A percentile compares a stretch with the other conserved stretches of the same genome.
These are phyloP conservation scores for Cydia fagiglandana DNA, from an alignment of 1,140 invertebrate genomes.

Conservation along the genomic window DNA sequence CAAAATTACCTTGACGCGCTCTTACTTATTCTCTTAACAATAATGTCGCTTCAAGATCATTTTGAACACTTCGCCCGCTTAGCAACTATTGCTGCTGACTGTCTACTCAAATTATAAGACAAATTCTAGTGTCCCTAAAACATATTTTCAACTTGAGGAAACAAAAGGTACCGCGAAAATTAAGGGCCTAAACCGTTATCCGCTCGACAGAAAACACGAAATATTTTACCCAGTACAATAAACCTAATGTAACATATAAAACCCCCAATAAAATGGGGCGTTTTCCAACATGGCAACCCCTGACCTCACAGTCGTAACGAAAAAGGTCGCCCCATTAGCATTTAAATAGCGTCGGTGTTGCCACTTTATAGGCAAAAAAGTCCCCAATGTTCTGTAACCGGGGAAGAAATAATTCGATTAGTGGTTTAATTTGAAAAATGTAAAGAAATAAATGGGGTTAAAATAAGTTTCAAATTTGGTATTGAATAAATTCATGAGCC, in stretches of 20 bases:
- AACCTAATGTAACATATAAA: constrained; percentile 26
- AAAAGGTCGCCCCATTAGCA: constrained; percentile 22
- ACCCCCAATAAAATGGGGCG: constrained; percentile 2
- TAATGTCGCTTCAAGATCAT: too few relatives aligned
- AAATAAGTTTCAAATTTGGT: neutral
- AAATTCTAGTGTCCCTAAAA: too few relatives aligned
- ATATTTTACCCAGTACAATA: constrained; percentile 6
- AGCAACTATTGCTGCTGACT: too few relatives aligned
- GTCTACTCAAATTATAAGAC: too few relatives aligned
- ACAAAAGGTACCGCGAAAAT: neutral
- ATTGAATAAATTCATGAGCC: neutral
- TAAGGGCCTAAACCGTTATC: neutral
- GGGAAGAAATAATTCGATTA: constrained; percentile 13
- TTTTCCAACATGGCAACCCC: constrained; percentile 21
- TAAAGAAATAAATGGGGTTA: constrained; percentile 1
- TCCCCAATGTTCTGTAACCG: constrained; percentile 1
- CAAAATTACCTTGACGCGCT: too few relatives aligned
- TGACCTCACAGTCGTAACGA: constrained; percentile 15
- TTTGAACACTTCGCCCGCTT: too few relatives aligned
- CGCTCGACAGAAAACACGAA: constrained; percentile 20
- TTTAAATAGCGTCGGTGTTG: constrained; percentile 20
- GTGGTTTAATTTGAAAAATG: constrained; percentile 1
- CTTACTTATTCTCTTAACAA: too few relatives aligned
- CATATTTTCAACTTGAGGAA: neutral
- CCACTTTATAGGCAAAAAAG: constrained; percentile 21